Conservation (phyloP, 1,140 invertebrate genomes). For the Rhagoletis pomonella region DNA sequence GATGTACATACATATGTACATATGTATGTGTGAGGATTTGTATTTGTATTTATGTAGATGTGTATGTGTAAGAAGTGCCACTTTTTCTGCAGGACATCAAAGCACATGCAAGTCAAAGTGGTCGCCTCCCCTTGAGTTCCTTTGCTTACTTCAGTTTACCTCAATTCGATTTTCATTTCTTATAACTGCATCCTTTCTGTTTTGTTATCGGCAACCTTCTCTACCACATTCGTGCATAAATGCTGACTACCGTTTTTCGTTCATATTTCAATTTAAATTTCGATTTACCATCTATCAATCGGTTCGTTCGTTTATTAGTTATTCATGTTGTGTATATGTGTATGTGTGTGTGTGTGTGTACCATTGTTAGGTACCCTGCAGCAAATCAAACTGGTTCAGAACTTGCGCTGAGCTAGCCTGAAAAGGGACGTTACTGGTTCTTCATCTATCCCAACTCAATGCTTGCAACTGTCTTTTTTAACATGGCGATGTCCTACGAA, state of each 20-base stretch:
- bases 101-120: background rate
- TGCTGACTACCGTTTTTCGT: conserved; percentile 8
- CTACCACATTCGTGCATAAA: background rate
- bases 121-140: background rate
- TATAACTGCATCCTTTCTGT: too few relatives aligned
- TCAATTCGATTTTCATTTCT: too few relatives aligned
- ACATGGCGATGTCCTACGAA: too few relatives aligned
- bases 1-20: background rate
- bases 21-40: background rate
- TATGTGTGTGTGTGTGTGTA: background rate
- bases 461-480: too few relatives aligned
- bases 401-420: too few relatives aligned
- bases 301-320: background rate
- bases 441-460: too few relatives aligned
- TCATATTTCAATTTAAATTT: conserved; percentile 46
- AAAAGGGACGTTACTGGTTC: too few relatives aligned
- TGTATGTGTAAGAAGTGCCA: background rate
- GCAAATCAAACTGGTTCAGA: too few relatives aligned
- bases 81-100: background rate
- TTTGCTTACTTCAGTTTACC: background rate
- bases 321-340: background rate
- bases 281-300: conserved; percentile 8
- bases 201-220: background rate
- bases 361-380: background rate
- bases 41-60: too few relatives aligned